Conservation (phyloP, 2,113 vertebrate genomes). For the Tragelaphus imberbis region DNA sequence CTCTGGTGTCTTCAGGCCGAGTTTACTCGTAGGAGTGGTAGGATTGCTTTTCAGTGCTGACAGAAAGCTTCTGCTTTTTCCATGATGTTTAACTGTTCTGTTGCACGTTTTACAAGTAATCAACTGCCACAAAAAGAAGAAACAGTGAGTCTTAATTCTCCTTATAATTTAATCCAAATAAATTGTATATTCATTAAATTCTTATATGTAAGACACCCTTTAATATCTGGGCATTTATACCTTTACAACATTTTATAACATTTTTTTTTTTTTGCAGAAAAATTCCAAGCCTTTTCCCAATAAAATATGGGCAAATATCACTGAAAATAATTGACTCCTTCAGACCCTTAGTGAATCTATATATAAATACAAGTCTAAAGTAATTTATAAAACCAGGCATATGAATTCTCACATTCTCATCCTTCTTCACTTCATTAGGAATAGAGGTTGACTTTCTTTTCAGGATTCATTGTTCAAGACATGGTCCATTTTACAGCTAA, state of each 20-base stretch:
- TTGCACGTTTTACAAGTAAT: conserved; percentile 91
- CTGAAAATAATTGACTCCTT: conserved; percentile 14
- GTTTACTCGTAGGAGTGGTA: conserved; percentile 71
- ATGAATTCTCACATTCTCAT: not conserved
- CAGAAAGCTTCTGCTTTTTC: conserved; percentile 84
- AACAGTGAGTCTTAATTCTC: not conserved
- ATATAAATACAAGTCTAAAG: not conserved
- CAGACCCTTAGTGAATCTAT: not conserved
- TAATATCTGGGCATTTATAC: not conserved
- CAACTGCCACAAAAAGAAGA: conserved; percentile 79
- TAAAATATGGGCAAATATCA: not conserved
- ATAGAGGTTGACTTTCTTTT: not conserved
- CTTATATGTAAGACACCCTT: not conserved
- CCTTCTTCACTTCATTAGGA: not conserved
- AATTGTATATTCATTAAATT: not conserved
- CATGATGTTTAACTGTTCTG: conserved; percentile 83
- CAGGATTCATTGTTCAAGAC: not conserved
- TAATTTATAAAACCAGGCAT: conserved; percentile 28
- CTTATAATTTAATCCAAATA: conserved; percentile 21
- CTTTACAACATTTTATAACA: not conserved
- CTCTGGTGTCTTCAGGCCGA: conserved; percentile 70
- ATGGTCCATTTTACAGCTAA: not conserved
- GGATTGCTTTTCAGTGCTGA: conserved; percentile 61
- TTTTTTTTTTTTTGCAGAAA: not conserved
- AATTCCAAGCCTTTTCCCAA: conserved; percentile 1